Evolutionary conservation across 2,888 invertebrate genomes (phyloP).

Genomic region (Lysandra coridon): DNA sequence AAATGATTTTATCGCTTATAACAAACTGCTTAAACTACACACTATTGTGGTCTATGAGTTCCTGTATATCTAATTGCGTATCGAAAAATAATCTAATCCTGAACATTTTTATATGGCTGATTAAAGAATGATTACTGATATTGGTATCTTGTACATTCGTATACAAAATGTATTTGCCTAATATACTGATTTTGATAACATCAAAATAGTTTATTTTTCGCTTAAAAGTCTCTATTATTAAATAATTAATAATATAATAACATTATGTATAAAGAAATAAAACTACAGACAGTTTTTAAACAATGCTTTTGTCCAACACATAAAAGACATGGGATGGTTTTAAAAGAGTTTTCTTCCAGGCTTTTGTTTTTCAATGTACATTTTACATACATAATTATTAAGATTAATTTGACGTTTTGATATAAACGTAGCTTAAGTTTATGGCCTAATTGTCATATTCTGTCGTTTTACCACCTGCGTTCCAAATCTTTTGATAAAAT

Average conservation of each 20-base stretch:
- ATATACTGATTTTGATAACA: neutral
- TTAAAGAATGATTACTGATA: constrained; percentile 3
- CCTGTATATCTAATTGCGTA: neutral
- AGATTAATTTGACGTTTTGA: neutral
- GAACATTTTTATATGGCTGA: neutral
- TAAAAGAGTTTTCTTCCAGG: neutral
- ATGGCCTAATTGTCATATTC: neutral
- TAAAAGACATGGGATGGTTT: neutral
- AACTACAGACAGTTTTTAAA: too few relatives aligned
- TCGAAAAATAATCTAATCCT: neutral
- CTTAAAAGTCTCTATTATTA: too few relatives aligned
- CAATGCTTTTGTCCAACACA: too few relatives aligned
- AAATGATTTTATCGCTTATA: neutral
- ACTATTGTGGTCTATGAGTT: neutral
- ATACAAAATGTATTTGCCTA: neutral
- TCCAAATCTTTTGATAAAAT: neutral
- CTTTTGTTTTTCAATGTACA: neutral
- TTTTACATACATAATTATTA: neutral
- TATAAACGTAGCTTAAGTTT: neutral
- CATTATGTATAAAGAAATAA: too few relatives aligned
- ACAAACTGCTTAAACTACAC: neutral
- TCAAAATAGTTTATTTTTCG: too few relatives aligned
- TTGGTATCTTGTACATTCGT: neutral
- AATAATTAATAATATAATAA: too few relatives aligned
- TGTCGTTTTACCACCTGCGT: neutral